Conservation (phyloP, 2,888 invertebrate genomes). For the Steinernema carpocapsae region DNA sequence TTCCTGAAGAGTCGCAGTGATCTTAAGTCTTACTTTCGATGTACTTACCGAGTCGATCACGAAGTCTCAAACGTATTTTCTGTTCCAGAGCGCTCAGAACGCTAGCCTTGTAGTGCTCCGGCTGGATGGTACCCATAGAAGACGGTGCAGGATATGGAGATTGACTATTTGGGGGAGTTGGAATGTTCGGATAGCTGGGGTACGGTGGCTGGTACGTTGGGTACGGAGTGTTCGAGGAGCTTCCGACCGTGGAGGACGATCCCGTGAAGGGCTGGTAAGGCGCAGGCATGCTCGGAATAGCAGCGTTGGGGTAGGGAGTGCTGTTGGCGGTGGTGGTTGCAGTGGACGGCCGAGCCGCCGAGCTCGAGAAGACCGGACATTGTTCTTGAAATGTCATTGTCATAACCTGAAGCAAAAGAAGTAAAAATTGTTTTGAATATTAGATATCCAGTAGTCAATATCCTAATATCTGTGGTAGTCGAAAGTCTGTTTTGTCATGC, state of each 20-base stretch:
- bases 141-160: slow-evolving; percentile 73
- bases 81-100: slow-evolving; percentile 93
- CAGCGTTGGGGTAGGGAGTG: slow-evolving; percentile 35
- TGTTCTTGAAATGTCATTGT: slow-evolving; percentile 89
- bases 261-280: slow-evolving; percentile 30
- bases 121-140: slow-evolving; percentile 82
- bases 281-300: slow-evolving; percentile 4
- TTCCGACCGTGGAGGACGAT: not conserved
- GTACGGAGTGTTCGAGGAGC: slow-evolving; percentile 74
- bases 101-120: slow-evolving; percentile 92
- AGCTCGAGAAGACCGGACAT: slow-evolving; percentile 80
- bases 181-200: slow-evolving; percentile 66
- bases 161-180: slow-evolving; percentile 43
- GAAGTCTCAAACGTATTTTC: slow-evolving; percentile 83
- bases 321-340: slow-evolving; percentile 41
- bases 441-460: too few species aligned
- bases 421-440: too few species aligned
- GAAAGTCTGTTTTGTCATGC: too few species aligned
- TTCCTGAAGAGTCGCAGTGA: slow-evolving; percentile 49
- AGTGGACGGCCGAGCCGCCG: slow-evolving; percentile 72
- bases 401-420: slow-evolving; percentile 75
- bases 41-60: slow-evolving; percentile 83
- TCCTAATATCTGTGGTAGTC: not conserved
- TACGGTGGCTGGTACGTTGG: slow-evolving; percentile 69
- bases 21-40: not conserved